Conservation (phyloP, 2,888 invertebrate species). For the Vanessa cardui region DNA sequence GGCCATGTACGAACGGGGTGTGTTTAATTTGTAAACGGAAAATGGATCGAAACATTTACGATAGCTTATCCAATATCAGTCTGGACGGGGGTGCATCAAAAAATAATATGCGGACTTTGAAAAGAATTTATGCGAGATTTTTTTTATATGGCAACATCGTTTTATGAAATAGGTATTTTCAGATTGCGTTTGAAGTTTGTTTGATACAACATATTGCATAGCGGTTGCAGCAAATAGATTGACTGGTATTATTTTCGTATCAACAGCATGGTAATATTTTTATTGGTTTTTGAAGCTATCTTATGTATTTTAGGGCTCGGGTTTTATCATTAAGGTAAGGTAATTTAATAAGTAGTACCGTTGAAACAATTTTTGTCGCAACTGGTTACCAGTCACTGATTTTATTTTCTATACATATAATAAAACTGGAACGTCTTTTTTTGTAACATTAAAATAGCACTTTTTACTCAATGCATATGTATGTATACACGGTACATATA, state of each 20-base stretch:
- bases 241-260: too few relatives aligned
- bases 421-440: too few relatives aligned
- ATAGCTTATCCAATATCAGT: constrained; percentile 59
- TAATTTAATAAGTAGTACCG: too few relatives aligned
- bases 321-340: too few relatives aligned
- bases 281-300: constrained; percentile 3
- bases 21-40: constrained; percentile 78
- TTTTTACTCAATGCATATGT: too few relatives aligned
- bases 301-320: background rate
- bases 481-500: too few relatives aligned
- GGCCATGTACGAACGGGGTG: constrained; percentile 48
- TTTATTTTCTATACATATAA: too few relatives aligned
- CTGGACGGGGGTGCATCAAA: constrained; percentile 56
- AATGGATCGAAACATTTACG: constrained; percentile 65
- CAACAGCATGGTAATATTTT: too few relatives aligned
- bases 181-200: constrained; percentile 13
- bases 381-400: too few relatives aligned
- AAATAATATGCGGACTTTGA: constrained; percentile 46
- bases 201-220: background rate
- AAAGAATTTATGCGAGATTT: constrained; percentile 50
- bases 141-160: constrained; percentile 7
- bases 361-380: too few relatives aligned
- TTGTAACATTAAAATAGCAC: too few relatives aligned
- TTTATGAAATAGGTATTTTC: constrained; percentile 12
- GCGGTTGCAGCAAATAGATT: constrained; percentile 1